Evolutionary conservation across 1,140 invertebrate genomes (phyloP).

Genomic region (Hermetia illucens): DNA sequence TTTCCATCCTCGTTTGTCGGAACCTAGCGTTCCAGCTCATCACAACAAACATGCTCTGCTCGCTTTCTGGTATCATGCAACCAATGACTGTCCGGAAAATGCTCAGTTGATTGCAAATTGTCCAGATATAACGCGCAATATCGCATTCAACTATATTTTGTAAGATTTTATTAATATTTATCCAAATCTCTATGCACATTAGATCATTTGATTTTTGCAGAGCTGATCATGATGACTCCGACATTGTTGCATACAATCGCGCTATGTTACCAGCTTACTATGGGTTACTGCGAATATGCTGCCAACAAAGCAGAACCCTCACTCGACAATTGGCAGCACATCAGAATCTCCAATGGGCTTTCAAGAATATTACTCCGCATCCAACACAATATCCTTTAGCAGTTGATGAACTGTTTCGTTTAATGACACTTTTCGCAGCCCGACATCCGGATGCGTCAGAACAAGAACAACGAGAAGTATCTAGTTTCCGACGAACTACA

Average conservation of each 20-base stretch:
- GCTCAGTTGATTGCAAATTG: constrained; percentile 68
- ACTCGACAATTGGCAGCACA: constrained; percentile 75
- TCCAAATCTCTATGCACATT: constrained; percentile 2
- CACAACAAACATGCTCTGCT: constrained; percentile 89
- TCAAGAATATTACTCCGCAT: constrained; percentile 89
- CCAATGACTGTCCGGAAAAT: constrained; percentile 83
- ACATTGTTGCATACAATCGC: constrained; percentile 84
- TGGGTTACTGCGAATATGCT: constrained; percentile 75
- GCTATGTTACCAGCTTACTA: constrained; percentile 92
- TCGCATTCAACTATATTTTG: constrained; percentile 94
- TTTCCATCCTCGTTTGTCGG: constrained; percentile 88
- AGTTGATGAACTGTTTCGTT: constrained; percentile 78
- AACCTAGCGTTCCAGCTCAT: constrained; percentile 85
- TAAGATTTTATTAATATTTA: constrained; percentile 35
- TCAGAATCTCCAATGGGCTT: constrained; percentile 93
- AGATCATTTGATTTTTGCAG: constrained; percentile 30
- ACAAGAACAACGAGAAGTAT: constrained; percentile 66
- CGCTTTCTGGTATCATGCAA: constrained; percentile 85
- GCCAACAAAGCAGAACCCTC: constrained; percentile 70
- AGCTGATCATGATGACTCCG: constrained; percentile 90
- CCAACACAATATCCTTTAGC: constrained; percentile 81
- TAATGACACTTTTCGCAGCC: constrained; percentile 72
- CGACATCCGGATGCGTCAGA: constrained; percentile 61
- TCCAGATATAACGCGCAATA: constrained; percentile 63
- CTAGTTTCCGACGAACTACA: constrained; percentile 65